Base-by-base conservation (phyloP, 2,888 invertebrate species). In the Ramazzottius varieornatus region DNA sequence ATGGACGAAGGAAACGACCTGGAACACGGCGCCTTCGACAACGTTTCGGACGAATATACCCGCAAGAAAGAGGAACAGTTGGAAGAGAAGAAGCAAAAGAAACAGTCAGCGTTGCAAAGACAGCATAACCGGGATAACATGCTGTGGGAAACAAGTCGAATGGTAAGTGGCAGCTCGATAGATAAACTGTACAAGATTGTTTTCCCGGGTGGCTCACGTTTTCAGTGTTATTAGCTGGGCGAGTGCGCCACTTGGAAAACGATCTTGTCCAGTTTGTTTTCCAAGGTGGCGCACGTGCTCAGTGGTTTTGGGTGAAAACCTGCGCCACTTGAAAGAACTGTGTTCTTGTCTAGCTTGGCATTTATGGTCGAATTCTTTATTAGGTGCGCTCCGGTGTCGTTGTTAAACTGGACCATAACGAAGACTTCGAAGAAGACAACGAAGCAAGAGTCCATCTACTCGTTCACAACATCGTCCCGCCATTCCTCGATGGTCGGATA, bases 391-490 rank as follows among this genome's bases (percentile, higher is more conserved):
- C 79, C 67, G 80, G 96, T 29, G 93, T 93, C 0, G 92, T 94
- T 0, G 86, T 86, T 73, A 84, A 86, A 33, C 83, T 89, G 46
- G 87, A 86, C 72, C 83, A 86, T 33, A 89, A 85, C 73, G 89
- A 90, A 71, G 93, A 93, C 74, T 85, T 89, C 74, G 78, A 79
- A 65, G 96, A 98, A 77, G 92, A 93, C 75, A 88, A 84, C 63
- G 85, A 92, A 67, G 92, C 92, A 68, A 80, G 94, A 63, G 94
- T 98, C 0, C 94, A 98, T 78, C 79, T 98, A 29, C 78, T 96
- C 4, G 96, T 99, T 0, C 93, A 94, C 76, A 96, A 99, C 74
- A 91, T 96, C 67, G 89, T 98, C 4, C 98, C 98, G 0, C 98
- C 98, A 0, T 99, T 99, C 78, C 80, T 98, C 1, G 98, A 99